Evolutionary conservation across 1,140 invertebrate species (phyloP).

Genomic region (Acromyrmex echinatior): DNA sequence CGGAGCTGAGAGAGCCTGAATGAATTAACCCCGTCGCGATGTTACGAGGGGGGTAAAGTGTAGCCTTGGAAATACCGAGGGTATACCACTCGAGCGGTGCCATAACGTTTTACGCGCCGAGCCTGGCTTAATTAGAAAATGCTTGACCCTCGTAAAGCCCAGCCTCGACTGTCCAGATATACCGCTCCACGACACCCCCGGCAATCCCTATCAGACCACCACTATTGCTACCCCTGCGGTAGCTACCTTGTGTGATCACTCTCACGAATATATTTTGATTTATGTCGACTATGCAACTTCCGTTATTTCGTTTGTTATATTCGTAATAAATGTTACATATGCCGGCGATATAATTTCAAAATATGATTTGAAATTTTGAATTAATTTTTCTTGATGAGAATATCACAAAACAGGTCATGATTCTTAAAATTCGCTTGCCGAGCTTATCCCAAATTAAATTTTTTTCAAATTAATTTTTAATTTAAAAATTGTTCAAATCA

Average conservation of each 20-base stretch:
- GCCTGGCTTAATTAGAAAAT: conserved; percentile 81
- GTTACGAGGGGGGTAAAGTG: conserved; percentile 5
- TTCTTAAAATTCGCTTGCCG: background rate
- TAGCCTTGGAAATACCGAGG: conserved; percentile 57
- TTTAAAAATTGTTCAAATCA: too few relatives aligned
- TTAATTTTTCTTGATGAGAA: background rate
- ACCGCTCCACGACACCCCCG: conserved; percentile 16
- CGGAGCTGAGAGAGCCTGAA: conserved; percentile 43
- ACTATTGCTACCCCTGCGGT: conserved; percentile 38
- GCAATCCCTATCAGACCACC: conserved; percentile 28
- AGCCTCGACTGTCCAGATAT: conserved; percentile 37
- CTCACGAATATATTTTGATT: conserved; percentile 62
- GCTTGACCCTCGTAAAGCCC: conserved; percentile 78
- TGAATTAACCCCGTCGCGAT: conserved; percentile 64
- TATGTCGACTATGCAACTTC: background rate
- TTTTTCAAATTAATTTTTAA: background rate
- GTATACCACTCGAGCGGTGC: conserved; percentile 60
- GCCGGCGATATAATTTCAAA: background rate
- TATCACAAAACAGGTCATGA: background rate
- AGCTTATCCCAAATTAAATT: background rate
- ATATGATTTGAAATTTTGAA: background rate
- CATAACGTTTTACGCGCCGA: conserved; percentile 77
- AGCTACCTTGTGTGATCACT: conserved; percentile 45
- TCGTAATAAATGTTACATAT: background rate
- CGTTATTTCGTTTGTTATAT: conserved; percentile 5